These are phyloP conservation scores for Ceratosolen fusciceps DNA, from an alignment of 1,140 invertebrate species.

Conservation along the genomic window DNA sequence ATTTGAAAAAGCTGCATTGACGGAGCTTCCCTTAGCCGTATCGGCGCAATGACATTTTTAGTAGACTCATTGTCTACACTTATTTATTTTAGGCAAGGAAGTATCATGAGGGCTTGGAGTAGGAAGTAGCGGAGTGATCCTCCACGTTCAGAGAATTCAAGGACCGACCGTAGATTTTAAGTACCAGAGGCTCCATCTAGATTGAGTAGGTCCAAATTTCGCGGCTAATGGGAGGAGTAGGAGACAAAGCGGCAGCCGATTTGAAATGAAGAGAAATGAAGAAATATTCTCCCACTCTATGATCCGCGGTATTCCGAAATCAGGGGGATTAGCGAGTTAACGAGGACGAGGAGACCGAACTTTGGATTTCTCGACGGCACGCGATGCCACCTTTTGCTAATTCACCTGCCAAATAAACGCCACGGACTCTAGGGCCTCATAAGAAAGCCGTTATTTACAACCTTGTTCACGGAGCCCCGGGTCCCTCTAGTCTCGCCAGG, in stretches of 20 bases:
- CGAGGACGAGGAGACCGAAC: background rate
- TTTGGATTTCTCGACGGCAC: background rate
- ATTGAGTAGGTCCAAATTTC: background rate
- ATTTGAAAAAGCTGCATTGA: too few relatives aligned
- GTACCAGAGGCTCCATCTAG: slow-evolving; percentile 28
- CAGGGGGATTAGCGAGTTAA: background rate
- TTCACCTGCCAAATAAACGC: slow-evolving; percentile 21
- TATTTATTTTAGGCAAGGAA: too few relatives aligned
- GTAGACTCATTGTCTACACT: too few relatives aligned
- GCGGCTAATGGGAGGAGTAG: too few relatives aligned
- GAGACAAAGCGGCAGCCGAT: too few relatives aligned
- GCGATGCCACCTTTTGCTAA: background rate
- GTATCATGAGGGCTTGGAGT: too few relatives aligned
- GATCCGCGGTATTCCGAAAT: background rate
- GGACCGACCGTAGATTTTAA: too few relatives aligned
- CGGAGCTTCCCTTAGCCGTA: too few relatives aligned
- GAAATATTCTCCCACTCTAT: background rate
- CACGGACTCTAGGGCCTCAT: background rate
- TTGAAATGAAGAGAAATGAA: background rate
- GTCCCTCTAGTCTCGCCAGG: background rate
- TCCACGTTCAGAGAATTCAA: too few relatives aligned
- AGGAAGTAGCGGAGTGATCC: too few relatives aligned
- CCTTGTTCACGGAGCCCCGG: background rate
- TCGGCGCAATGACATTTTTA: too few relatives aligned
- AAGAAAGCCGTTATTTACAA: background rate